Conservation (phyloP, 2,797 vertebrate species). For the Paramormyrops hopkinsi region DNA sequence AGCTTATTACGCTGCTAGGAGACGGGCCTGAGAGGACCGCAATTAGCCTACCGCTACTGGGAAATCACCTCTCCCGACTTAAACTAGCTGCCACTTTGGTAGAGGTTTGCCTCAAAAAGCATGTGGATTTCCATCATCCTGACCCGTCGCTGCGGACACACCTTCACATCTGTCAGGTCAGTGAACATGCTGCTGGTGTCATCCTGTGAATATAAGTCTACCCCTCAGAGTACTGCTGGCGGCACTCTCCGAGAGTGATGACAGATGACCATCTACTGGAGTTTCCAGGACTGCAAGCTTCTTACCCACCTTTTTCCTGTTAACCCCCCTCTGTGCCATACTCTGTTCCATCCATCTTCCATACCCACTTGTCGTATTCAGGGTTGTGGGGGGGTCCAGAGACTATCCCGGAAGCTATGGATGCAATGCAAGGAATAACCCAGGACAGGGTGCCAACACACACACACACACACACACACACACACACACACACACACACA, state of each 20-base stretch:
- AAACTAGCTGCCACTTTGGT: not conserved
- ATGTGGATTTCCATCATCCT: too few relatives aligned
- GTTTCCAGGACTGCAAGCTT: not conserved
- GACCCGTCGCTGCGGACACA: not conserved
- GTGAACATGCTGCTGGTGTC: not conserved
- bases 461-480: not conserved
- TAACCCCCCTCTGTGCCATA: not conserved
- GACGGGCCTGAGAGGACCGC: slow-evolving; percentile 1
- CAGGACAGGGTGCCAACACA: not conserved
- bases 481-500: not conserved
- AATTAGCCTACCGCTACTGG: not conserved
- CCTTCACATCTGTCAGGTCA: not conserved
- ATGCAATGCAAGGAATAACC: not conserved
- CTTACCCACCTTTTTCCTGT: not conserved
- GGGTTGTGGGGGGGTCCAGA: not conserved
- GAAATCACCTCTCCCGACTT: not conserved
- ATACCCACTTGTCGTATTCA: not conserved
- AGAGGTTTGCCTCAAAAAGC: not conserved
- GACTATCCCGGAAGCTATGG: not conserved
- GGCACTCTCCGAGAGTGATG: not conserved
- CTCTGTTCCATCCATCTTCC: not conserved
- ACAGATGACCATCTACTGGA: not conserved
- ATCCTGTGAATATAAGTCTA: not conserved
- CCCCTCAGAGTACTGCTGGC: not conserved
- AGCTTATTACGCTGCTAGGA: slow-evolving; percentile 15